Base-by-base conservation (phyloP, 2,797 vertebrate genomes). In the Rallus crepitans region DNA sequence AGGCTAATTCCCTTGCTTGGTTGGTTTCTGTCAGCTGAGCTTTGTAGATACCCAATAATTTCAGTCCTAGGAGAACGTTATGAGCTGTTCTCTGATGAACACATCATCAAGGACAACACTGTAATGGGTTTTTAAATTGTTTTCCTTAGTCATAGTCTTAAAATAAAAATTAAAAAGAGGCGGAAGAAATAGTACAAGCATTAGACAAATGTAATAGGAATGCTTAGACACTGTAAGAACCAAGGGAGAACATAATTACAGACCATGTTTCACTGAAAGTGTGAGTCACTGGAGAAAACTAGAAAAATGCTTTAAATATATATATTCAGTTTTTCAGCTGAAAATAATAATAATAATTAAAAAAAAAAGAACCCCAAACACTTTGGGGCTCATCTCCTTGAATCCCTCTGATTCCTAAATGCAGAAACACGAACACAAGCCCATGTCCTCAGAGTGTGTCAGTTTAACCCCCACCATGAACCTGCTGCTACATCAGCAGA, bases 91-190 rank as follows among this genome's bases (percentile, higher is more conserved):
- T 61, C 78, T 81, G 65, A 90, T 16, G 70, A 95, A 71, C 30
- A 30, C 64, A 87, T 64, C 82, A 93, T 81, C 94, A 89, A 89
- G 89, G 57, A 76, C 83, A 95, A 79, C 64, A 56, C 16, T 75
- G 37, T 87, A 90, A 94, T 87, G 60, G 53, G 48, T 30, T 96
- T 95, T 91, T 60, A 66, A 96, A 95, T 95, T 88, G 73, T 94
- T 92, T 92, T 72, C 77, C 92, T 95, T 95, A 94, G 80, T 94
- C 82, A 95, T 31, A 78, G 66, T 48, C 82, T 95, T 87, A 96
- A 96, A 96, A 95, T 95, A 96, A 94, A 95, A 93, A 93, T 52
- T 79, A 66, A 83, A 88, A 88, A 84, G 90, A 83, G 68, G 77
- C 3, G 2, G 52, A 90, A 81, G 59, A 82, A 93, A 79, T 53